Evolutionary conservation across 1,140 invertebrate genomes (phyloP).

Genomic region (Drosophila novamexicana): DNA sequence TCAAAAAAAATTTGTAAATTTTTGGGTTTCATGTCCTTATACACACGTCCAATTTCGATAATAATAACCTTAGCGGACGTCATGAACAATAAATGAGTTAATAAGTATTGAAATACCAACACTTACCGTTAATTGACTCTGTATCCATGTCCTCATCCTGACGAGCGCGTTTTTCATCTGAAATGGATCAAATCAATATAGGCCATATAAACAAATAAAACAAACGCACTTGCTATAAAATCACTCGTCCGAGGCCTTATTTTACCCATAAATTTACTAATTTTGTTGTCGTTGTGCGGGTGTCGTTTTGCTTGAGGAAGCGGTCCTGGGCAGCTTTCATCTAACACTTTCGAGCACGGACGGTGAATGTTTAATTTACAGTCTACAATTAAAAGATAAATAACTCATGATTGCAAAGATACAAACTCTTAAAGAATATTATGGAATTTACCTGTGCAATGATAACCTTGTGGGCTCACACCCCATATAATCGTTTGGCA

Average conservation of each 20-base stretch:
- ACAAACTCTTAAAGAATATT: not conserved
- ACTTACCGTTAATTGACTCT: constrained; percentile 71
- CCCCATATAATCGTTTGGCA: constrained; percentile 97
- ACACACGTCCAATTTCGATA: no score
- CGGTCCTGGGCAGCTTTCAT: constrained; percentile 94
- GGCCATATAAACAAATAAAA: not conserved
- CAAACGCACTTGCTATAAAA: constrained; percentile 85
- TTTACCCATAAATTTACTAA: constrained; percentile 91
- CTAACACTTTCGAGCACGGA: constrained; percentile 91
- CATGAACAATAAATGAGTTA: no score
- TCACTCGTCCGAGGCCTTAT: constrained; percentile 86
- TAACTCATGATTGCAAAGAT: not conserved
- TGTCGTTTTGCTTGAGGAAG: constrained; percentile 88
- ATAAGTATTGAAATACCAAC: no score
- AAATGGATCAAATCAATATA: not conserved
- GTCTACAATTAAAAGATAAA: constrained; percentile 86
- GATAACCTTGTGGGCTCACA: constrained; percentile 96
- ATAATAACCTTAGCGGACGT: no score
- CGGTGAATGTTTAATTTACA: constrained; percentile 96
- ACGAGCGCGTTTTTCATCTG: constrained; percentile 85
- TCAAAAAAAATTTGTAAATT: no score
- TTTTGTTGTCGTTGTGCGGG: constrained; percentile 87
- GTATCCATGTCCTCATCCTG: constrained; percentile 80
- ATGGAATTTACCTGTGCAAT: constrained; percentile 88
- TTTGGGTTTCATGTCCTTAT: no score